These are phyloP conservation scores for Gila orcuttii DNA, from an alignment of 2,113 vertebrate genomes.

Conservation along the genomic window DNA sequence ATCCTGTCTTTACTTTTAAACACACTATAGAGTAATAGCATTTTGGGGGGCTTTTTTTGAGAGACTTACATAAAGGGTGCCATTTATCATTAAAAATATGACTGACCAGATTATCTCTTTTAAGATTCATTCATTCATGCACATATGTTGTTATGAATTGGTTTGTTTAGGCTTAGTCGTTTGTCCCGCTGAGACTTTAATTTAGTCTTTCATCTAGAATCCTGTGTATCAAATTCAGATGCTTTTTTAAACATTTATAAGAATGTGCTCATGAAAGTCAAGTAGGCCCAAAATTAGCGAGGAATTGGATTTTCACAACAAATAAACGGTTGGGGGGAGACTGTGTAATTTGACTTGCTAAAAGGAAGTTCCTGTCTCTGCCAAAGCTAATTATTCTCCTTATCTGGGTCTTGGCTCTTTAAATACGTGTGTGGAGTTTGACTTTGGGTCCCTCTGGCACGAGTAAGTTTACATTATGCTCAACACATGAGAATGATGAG, in stretches of 20 bases:
- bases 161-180: slow-evolving; percentile 20
- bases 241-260: slow-evolving; percentile 59
- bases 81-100: neutral
- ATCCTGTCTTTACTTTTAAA: no score
- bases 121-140: neutral
- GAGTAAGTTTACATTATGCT: slow-evolving; percentile 13
- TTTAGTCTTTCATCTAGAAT: slow-evolving; percentile 31
- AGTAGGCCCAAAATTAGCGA: slow-evolving; percentile 46
- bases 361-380: slow-evolving; percentile 50
- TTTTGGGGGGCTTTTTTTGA: no score
- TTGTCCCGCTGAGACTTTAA: slow-evolving; percentile 21
- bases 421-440: slow-evolving; percentile 5
- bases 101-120: neutral
- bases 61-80: no score
- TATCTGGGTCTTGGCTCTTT: slow-evolving; percentile 43
- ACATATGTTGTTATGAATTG: slow-evolving; percentile 23
- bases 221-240: slow-evolving; percentile 33
- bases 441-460: slow-evolving; percentile 2
- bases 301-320: slow-evolving; percentile 52
- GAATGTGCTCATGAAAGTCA: slow-evolving; percentile 52
- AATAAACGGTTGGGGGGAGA: slow-evolving; percentile 40
- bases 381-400: slow-evolving; percentile 51
- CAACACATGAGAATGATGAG: slow-evolving; percentile 20
- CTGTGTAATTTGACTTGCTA: slow-evolving; percentile 52
- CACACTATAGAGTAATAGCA: no score